These are phyloP conservation scores for Leptopilina clavipes DNA, from an alignment of 1,140 invertebrate genomes.

Conservation along the genomic window DNA sequence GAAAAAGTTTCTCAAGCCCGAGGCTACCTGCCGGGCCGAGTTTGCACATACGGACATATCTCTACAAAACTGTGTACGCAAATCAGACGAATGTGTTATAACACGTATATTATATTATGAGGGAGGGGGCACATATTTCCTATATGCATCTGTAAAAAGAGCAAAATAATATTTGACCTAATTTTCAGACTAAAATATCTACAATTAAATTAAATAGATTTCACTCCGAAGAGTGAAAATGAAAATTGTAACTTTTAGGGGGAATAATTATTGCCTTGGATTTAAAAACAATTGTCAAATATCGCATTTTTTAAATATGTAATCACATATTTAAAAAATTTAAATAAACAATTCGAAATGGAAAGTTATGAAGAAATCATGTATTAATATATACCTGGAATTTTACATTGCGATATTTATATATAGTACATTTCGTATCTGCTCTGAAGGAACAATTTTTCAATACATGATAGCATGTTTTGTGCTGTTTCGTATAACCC, in stretches of 20 bases:
- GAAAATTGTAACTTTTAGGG: too few species aligned
- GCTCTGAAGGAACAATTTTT: conserved; percentile 15
- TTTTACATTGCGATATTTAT: background rate
- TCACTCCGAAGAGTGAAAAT: too few species aligned
- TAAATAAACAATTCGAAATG: too few species aligned
- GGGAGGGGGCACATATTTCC: background rate
- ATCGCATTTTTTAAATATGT: too few species aligned
- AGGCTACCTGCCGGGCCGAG: conserved; percentile 24
- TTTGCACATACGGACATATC: conserved; percentile 18
- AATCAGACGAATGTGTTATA: background rate
- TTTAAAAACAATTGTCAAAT: too few species aligned
- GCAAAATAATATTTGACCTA: background rate
- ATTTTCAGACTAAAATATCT: background rate
- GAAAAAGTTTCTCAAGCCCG: conserved; percentile 32
- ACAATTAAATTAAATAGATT: background rate
- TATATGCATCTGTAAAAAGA: background rate
- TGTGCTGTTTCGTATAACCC: conserved; percentile 47
- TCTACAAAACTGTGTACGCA: background rate
- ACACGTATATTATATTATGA: background rate
- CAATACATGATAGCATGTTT: conserved; percentile 42
- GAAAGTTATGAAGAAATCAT: too few species aligned
- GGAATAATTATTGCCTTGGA: too few species aligned
- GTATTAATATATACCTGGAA: too few species aligned
- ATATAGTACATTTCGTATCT: background rate
- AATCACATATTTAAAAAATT: too few species aligned